Percentiles rank a stretch among this genome's conserved stretches.
Evolutionary conservation across 2,113 vertebrate species (phyloP).

Genomic region (Epinephelus cyanopodus): DNA sequence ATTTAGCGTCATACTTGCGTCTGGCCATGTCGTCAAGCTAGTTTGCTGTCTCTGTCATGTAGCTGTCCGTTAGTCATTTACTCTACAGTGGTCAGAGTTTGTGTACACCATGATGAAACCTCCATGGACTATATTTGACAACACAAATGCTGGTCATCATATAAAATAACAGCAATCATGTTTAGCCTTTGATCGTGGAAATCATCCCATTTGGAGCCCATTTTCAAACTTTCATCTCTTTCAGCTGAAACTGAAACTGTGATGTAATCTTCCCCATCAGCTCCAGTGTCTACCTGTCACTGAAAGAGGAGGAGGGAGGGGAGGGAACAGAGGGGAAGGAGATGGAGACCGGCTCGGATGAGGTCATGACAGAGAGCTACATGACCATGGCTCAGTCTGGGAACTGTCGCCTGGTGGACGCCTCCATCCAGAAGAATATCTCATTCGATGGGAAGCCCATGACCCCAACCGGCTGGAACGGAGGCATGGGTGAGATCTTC

Average conservation of each 20-base stretch:
- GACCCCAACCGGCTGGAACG: conserved; percentile 82
- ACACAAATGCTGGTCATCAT: background rate
- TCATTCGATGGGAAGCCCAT: conserved; percentile 85
- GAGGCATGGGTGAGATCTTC: conserved; percentile 81
- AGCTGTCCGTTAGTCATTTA: too few species aligned
- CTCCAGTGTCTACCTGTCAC: conserved; percentile 80
- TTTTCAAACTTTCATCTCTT: conserved; percentile 6
- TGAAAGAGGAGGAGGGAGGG: conserved; percentile 76
- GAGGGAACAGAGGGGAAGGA: conserved; percentile 66
- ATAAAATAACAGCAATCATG: background rate
- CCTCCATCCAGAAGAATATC: conserved; percentile 87
- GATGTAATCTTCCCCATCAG: conserved; percentile 46
- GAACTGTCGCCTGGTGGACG: conserved; percentile 82
- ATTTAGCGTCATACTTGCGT: too few species aligned
- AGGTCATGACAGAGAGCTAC: conserved; percentile 74
- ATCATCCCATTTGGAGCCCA: background rate
- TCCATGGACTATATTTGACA: background rate
- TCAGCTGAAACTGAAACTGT: background rate
- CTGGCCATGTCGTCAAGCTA: too few species aligned
- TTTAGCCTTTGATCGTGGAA: background rate
- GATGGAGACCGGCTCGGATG: conserved; percentile 55
- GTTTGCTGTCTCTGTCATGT: too few species aligned
- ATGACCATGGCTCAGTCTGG: conserved; percentile 77
- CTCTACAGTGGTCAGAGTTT: conserved; percentile 3
- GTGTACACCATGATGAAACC: background rate